Conservation (phyloP, 2,113 vertebrate genomes). For the Otocyon megalotis region DNA sequence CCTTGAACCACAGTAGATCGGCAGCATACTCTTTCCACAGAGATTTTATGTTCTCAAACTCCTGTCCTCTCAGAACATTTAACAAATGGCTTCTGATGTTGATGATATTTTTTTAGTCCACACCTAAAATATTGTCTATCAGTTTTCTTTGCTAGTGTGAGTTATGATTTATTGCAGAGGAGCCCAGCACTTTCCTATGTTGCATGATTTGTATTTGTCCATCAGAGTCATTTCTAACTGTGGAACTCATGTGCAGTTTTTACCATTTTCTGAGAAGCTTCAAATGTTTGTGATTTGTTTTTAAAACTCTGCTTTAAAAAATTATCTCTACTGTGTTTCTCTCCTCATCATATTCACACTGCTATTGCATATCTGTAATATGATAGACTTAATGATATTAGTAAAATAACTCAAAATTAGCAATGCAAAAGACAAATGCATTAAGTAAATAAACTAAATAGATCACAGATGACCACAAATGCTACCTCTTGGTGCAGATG, state of each 20-base stretch:
- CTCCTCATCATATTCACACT: neutral
- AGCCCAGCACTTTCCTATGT: neutral
- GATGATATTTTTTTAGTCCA: neutral
- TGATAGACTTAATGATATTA: neutral
- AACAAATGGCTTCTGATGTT: neutral
- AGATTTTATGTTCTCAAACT: neutral
- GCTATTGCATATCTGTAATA: neutral
- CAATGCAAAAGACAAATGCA: neutral
- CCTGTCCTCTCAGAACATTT: neutral
- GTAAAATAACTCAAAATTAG: slow-evolving; percentile 14
- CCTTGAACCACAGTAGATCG: neutral
- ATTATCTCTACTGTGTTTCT: neutral
- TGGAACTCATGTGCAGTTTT: neutral
- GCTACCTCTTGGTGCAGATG: neutral
- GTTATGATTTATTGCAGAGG: neutral
- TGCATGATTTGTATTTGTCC: neutral
- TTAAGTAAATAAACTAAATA: neutral
- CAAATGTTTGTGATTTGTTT: neutral
- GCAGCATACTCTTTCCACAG: neutral
- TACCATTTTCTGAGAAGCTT: neutral
- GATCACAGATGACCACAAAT: neutral
- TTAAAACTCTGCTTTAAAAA: neutral
- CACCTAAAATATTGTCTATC: neutral
- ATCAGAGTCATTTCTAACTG: neutral
- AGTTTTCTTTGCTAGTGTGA: neutral